Evolutionary conservation across 2,113 vertebrate genomes (phyloP).

Genomic region (Ia io): DNA sequence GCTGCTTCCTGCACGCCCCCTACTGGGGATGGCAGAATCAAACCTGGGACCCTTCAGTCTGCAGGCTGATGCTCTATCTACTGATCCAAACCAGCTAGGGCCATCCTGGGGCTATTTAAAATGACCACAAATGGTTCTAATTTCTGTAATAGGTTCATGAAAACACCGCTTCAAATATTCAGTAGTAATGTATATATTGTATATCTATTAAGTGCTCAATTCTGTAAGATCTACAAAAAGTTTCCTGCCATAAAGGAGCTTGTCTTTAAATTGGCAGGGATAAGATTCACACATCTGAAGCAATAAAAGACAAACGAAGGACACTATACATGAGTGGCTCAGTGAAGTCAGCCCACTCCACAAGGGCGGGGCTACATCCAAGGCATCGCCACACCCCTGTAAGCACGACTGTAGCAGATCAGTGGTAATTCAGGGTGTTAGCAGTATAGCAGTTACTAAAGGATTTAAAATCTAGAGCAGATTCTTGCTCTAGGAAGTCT

Average conservation of each 20-base stretch:
- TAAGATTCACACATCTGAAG: neutral
- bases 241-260: neutral
- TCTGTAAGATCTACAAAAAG: neutral
- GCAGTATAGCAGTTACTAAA: neutral
- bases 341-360: neutral
- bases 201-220: neutral
- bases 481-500: neutral
- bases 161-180: slow-evolving; percentile 15
- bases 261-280: neutral
- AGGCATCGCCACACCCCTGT: neutral
- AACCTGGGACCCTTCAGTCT: too few relatives aligned
- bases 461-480: neutral
- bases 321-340: neutral
- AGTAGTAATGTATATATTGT: neutral
- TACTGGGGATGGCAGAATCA: too few relatives aligned
- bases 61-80: too few relatives aligned
- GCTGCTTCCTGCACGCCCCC: too few relatives aligned
- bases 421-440: neutral
- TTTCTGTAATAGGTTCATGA: slow-evolving; percentile 12
- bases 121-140: neutral
- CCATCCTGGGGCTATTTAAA: too few relatives aligned
- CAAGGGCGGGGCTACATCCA: neutral
- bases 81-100: too few relatives aligned
- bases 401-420: neutral
- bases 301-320: neutral